These are phyloP conservation scores for Todiramphus chloris DNA, from an alignment of 2,113 vertebrate genomes.

Conservation along the genomic window DNA sequence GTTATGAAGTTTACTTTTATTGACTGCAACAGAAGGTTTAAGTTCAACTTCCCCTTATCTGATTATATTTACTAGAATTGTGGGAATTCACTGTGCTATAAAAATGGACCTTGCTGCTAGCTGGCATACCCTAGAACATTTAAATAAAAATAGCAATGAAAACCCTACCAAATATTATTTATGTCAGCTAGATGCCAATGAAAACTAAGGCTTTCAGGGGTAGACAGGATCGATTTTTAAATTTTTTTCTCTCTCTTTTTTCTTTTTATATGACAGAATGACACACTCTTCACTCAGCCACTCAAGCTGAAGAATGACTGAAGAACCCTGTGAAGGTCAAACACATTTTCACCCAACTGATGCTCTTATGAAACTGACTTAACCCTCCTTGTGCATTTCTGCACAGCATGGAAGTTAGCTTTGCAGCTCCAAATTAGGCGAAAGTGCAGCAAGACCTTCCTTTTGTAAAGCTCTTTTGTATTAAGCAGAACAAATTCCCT, in stretches of 20 bases:
- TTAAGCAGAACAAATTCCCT: conserved; percentile 35
- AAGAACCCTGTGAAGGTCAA: conserved; percentile 71
- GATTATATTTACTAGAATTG: conserved; percentile 53
- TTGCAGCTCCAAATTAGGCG: conserved; percentile 3
- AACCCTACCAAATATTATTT: conserved; percentile 67
- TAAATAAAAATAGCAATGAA: conserved; percentile 74
- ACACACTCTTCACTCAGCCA: conserved; percentile 75
- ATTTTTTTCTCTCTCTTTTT: conserved; percentile 47
- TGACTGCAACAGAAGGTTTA: conserved; percentile 44
- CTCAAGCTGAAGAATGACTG: conserved; percentile 76
- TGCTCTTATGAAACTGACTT: conserved; percentile 57
- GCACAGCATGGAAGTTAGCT: conserved; percentile 11
- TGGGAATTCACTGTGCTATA: conserved; percentile 7
- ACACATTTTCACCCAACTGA: conserved; percentile 63
- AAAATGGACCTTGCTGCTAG: conserved; percentile 33
- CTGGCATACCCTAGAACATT: conserved; percentile 60
- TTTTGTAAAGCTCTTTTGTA: conserved; percentile 14
- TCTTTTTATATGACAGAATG: conserved; percentile 74
- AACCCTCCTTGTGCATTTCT: conserved; percentile 45
- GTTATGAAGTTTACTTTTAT: conserved; percentile 54
- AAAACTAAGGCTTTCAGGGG: conserved; percentile 69
- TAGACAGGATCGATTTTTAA: conserved; percentile 73
- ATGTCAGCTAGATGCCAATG: conserved; percentile 72
- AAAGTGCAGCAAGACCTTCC: background rate
- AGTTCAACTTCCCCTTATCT: conserved; percentile 54